These are phyloP conservation scores for Augochlorella aurata DNA, from an alignment of 2,888 invertebrate species.

Conservation along the genomic window DNA sequence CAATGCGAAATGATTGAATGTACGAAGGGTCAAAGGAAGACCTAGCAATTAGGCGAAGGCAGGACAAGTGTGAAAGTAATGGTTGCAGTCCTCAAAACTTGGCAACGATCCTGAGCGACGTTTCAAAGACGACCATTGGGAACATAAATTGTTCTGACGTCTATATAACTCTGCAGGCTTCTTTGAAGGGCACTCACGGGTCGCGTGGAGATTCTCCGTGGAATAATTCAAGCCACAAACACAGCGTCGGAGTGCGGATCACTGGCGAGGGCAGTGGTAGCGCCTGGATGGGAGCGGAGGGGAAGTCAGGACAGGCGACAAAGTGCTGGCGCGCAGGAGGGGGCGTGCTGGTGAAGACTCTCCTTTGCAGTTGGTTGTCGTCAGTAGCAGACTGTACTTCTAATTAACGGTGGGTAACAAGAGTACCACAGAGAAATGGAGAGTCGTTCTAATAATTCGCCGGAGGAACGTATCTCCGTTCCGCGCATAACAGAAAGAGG, in stretches of 20 bases:
- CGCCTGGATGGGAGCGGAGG: conserved; percentile 34
- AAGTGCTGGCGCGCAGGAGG: conserved; percentile 46
- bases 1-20: too few relatives aligned
- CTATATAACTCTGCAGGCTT: conserved; percentile 24
- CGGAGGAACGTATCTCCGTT: conserved; percentile 33
- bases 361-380: conserved; percentile 73
- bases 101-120: neutral
- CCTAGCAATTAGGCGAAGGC: neutral
- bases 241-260: conserved; percentile 68
- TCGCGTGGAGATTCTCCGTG: conserved; percentile 57
- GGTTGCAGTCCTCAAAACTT: conserved; percentile 18
- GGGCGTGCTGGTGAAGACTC: conserved; percentile 62
- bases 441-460: conserved; percentile 73
- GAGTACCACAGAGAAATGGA: conserved; percentile 69
- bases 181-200: conserved; percentile 51
- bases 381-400: conserved; percentile 75
- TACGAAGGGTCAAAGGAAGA: neutral
- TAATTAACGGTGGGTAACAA: conserved; percentile 76
- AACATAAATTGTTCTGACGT: conserved; percentile 9
- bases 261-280: conserved; percentile 49
- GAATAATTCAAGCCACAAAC: conserved; percentile 74
- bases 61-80: neutral
- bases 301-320: conserved; percentile 35
- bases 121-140: conserved; percentile 18
- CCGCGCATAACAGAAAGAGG: conserved; percentile 18